Evolutionary conservation across 2,888 invertebrate genomes (phyloP), one percentile per base, ranked within the genome.

Genomic region (Lepidocyrtoides sp.): DNA sequence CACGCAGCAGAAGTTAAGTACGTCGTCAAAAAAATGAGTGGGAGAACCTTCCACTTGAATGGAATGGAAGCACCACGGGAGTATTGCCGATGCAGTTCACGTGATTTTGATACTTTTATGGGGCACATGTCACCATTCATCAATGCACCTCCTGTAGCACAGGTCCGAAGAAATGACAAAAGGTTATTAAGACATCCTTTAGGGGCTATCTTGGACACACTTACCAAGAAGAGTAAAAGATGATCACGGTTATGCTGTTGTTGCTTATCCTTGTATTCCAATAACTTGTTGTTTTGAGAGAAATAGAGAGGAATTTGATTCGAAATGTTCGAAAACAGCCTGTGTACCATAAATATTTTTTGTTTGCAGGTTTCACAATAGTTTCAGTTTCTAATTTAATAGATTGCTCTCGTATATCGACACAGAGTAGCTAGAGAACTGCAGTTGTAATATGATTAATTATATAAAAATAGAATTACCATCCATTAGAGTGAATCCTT

Each of bases 21-120:
- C 51, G 91, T 69, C 2, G 14, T 92, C 23, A 72, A 81, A 51
- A 85, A 77, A 66, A 92, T 91, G 86, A 77, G 32, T 48, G 91
- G 89, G 2, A 60, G 83, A 32, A 81, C 36, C 5, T 91, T 92
- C 44, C 54, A 89, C 44, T 60, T 92, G 10, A 92, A 92, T 87
- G 92, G 92, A 41, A 81, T 91, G 3, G 89, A 89, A 57, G 92
- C 91, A n/a, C 92, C 92, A 1, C 83, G 77, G 44, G 81, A 83
- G 14, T 89, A 69, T n/a, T 66, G 51, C n/a, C 72, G 85, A 4
- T 89, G 82, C 69, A 81, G 66, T n/a, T 12, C 91, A 3, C 41
- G 69, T 0, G 92, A 92, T 77, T 82, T 82, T 29, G 72, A 82
- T 17, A n/a, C 17, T 12, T 92, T 89, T 57, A 69, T 92, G 0